Conservation (phyloP, 2,797 vertebrate genomes). For the Galago senegalensis region DNA sequence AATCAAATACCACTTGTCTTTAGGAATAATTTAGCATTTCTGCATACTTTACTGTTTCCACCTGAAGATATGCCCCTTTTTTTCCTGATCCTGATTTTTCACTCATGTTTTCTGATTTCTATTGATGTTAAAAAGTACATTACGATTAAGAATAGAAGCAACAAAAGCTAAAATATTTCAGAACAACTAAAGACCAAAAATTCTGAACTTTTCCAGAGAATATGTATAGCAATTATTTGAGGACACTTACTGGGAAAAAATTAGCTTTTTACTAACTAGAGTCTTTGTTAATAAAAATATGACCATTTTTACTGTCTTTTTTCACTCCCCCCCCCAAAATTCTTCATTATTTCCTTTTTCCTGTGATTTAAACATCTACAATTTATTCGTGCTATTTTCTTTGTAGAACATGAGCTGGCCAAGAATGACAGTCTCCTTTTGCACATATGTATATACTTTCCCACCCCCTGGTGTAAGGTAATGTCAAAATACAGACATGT, state of each 20-base stretch:
- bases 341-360: not conserved
- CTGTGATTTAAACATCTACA: not conserved
- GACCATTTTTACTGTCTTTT: not conserved
- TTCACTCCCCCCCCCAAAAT: not conserved
- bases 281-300: slow-evolving; percentile 25
- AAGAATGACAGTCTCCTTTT: not conserved
- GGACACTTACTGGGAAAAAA: not conserved
- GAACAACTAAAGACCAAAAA: slow-evolving; percentile 36
- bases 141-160: not conserved
- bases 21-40: slow-evolving; percentile 40
- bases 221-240: not conserved
- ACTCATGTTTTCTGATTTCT: slow-evolving; percentile 42
- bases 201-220: not conserved
- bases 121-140: not conserved
- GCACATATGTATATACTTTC: not conserved
- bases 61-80: not conserved
- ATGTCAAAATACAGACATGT: not conserved
- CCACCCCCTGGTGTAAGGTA: not conserved
- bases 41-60: not conserved
- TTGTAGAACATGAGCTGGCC: not conserved
- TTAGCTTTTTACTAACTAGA: not conserved
- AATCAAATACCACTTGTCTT: not conserved
- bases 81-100: slow-evolving; percentile 9
- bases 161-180: slow-evolving; percentile 42
- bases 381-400: not conserved